These are phyloP conservation scores for Tenebrio molitor DNA, from an alignment of 1,140 invertebrate species.

Conservation along the genomic window DNA sequence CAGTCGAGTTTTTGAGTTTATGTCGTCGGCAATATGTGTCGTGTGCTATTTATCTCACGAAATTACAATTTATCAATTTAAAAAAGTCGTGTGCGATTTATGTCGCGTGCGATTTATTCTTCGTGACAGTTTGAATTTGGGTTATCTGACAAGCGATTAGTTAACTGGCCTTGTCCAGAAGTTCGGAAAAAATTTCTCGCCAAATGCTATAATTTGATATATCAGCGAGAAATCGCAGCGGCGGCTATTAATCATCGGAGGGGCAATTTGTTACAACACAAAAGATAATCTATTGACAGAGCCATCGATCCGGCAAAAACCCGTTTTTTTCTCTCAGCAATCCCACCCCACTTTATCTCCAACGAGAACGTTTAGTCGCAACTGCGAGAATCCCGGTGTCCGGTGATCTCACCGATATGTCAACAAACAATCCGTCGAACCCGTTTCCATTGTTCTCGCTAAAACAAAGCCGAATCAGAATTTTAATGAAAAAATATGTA, in stretches of 20 bases:
- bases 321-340: neutral
- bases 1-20: too few relatives aligned
- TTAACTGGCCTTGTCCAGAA: too few relatives aligned
- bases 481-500: slow-evolving; percentile 30
- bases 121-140: too few relatives aligned
- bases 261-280: neutral
- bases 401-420: neutral
- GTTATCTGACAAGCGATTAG: too few relatives aligned
- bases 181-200: too few relatives aligned
- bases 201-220: too few relatives aligned
- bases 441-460: neutral
- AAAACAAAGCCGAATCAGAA: slow-evolving; percentile 14
- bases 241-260: neutral
- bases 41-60: too few relatives aligned
- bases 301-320: neutral
- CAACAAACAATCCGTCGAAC: slow-evolving; percentile 21
- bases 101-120: too few relatives aligned
- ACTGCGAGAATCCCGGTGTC: neutral
- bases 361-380: neutral
- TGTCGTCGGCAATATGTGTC: too few relatives aligned
- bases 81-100: too few relatives aligned
- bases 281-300: neutral
- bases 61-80: too few relatives aligned
- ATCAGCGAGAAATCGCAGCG: neutral
- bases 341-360: neutral